Conservation (phyloP, 2,888 invertebrate genomes). For the Tipula vernalis region DNA sequence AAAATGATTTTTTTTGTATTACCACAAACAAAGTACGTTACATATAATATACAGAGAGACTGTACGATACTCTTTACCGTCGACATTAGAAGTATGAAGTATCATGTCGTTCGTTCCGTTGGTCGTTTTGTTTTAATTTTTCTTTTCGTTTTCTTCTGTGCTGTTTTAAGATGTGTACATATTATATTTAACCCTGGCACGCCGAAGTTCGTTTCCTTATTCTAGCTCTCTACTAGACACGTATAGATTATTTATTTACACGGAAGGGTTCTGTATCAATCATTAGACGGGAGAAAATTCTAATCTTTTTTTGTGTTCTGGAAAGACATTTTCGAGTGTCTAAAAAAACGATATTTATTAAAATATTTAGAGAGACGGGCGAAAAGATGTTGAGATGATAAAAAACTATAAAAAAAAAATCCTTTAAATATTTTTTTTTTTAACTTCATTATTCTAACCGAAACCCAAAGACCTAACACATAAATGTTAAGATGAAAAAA, state of each 20-base stretch:
- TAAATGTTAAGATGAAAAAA: background rate
- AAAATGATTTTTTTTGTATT: background rate
- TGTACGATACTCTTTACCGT: background rate
- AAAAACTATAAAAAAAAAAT: background rate
- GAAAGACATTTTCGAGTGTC: background rate
- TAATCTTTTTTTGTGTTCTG: background rate
- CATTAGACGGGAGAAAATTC: background rate
- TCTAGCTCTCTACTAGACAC: background rate
- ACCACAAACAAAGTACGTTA: background rate
- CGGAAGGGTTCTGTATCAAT: background rate
- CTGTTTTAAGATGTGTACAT: background rate
- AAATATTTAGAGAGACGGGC: background rate
- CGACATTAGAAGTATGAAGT: slow-evolving; percentile 4
- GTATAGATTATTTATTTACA: background rate
- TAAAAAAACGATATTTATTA: background rate
- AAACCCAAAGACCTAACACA: background rate
- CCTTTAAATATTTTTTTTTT: background rate
- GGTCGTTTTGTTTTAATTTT: background rate
- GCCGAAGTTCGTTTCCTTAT: background rate
- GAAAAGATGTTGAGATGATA: background rate
- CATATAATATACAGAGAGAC: background rate
- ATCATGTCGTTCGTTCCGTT: slow-evolving; percentile 4
- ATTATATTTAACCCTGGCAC: background rate
- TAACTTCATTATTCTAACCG: background rate
- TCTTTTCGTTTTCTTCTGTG: background rate